Conservation (phyloP, 2,113 vertebrate genomes). For the Dromiciops gliroides region DNA sequence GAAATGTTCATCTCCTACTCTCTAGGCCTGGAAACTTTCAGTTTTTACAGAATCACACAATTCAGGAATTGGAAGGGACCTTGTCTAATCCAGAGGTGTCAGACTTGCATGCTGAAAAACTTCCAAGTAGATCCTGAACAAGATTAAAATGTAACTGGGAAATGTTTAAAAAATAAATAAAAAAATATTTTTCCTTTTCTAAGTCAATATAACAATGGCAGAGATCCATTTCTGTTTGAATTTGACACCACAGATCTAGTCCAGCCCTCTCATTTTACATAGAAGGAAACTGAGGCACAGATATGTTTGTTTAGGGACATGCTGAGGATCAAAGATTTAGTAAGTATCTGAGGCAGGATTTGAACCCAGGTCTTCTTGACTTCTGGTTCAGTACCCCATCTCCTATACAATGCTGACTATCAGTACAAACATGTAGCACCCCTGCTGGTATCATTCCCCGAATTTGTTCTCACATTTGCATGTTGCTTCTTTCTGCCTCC, state of each 20-base stretch:
- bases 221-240: not conserved
- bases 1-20: not conserved
- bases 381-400: not conserved
- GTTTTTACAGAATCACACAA: not conserved
- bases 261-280: not conserved
- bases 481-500: not conserved
- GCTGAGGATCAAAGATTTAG: not conserved
- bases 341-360: not conserved
- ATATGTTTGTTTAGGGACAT: not conserved
- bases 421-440: not conserved
- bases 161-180: not conserved
- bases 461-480: not conserved
- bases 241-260: not conserved
- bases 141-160: not conserved
- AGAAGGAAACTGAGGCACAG: not conserved
- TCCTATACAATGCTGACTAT: not conserved
- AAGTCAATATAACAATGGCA: not conserved
- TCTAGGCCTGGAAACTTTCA: not conserved
- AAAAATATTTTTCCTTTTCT: not conserved
- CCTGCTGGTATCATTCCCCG: not conserved
- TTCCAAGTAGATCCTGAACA: not conserved
- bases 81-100: not conserved
- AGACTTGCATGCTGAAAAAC: not conserved
- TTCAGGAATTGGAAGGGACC: not conserved
- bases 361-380: not conserved